phyloP scores from a whole-genome alignment of 2,113 vertebrate genomes.

The Lontra canadensis region DNA sequence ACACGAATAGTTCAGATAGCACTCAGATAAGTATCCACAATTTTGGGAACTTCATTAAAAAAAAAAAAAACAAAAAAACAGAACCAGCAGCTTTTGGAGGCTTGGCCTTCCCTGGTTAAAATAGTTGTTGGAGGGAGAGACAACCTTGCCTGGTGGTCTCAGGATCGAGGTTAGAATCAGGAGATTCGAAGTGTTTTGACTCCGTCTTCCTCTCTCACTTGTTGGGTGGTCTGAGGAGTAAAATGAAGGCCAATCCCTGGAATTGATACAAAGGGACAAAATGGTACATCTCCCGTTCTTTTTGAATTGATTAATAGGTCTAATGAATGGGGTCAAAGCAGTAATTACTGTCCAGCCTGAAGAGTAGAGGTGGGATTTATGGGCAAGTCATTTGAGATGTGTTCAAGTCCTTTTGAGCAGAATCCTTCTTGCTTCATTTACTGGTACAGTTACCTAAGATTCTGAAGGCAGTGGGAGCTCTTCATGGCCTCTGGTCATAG shows the following conservation, averaged over 20 bases:
- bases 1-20: constrained; percentile 63
- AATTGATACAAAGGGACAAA: background rate
- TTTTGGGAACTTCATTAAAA: constrained; percentile 66
- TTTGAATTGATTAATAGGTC: background rate
- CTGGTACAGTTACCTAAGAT: background rate
- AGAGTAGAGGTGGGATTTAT: background rate
- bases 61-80: background rate
- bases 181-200: background rate
- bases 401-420: background rate
- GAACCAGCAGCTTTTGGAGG: constrained; percentile 45
- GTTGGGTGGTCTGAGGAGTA: constrained; percentile 67
- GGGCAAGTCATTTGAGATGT: background rate
- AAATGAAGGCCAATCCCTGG: background rate
- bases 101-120: constrained; percentile 58
- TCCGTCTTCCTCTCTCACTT: constrained; percentile 53
- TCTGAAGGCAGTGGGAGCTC: background rate
- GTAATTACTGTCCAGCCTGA: background rate
- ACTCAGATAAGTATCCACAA: constrained; percentile 68
- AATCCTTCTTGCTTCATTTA: background rate
- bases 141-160: constrained; percentile 60
- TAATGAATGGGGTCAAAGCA: background rate
- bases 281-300: background rate
- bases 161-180: background rate
- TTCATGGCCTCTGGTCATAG: background rate
- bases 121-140: constrained; percentile 57